Base-by-base conservation (phyloP, 2,113 vertebrate species). In the Paramisgurnus dabryanus region DNA sequence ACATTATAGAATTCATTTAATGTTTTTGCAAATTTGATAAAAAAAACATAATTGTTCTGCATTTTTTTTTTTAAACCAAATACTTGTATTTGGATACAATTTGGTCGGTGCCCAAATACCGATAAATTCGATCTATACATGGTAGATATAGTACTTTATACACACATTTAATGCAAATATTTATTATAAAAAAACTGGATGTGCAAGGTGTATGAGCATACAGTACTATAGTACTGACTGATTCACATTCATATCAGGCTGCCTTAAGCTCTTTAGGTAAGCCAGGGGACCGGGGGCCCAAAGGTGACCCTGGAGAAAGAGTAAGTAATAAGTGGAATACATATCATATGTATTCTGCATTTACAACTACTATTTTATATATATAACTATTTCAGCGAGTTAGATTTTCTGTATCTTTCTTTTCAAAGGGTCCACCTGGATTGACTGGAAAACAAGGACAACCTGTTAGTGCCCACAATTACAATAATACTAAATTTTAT, bases 391-490 rank as follows among this genome's bases (percentile, higher is more conserved):
- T 69, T 7, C 12, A 60, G 53, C 39, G 50, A 49, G n/a, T n/a
- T 34, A 49, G 7, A 12, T 65, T 43, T 6, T 73, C 57, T 17
- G 18, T 40, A 13, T 78, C 13, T 72, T n/a, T 70, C 82, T 91
- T 85, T 76, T 82, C 75, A 75, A 90, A 95, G 93, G 93, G 92
- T 10, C 87, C 85, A 88, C 89, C 91, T 86, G 93, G 93, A 83
- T 85, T 89, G 83, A 67, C 84, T 22, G 93, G 91, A 83, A 92
- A 93, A 87, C 91, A 82, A 73, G 93, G 91, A 80, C 81, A 88
- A 0, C 87, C 93, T 81, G 94, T 95, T 91, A 95, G 94, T 94
- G 49, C 57, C 34, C 53, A 45, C 63, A n/a, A 34, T 34, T 34
- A 34, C 27, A 34, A 34, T 34, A 34, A 34, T 34, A 34, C 27